phyloP scores from a whole-genome alignment of 2,797 vertebrate species.

The Tinamus major region DNA sequence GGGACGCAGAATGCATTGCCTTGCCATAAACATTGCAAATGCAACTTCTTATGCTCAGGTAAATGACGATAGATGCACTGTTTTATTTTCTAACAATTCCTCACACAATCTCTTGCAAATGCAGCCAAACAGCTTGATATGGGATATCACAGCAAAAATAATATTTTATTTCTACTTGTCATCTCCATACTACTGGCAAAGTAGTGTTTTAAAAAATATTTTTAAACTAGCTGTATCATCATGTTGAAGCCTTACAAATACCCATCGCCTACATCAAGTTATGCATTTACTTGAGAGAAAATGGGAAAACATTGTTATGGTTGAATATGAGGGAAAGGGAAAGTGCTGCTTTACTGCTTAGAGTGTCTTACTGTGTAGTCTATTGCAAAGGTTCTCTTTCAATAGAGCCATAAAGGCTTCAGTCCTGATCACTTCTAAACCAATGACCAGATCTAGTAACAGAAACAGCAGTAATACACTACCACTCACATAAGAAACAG shows the following conservation, averaged over 20 bases:
- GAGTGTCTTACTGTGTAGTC: not conserved
- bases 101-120: constrained; percentile 29
- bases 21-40: not conserved
- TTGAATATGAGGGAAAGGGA: not conserved
- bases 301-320: not conserved
- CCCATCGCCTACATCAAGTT: not conserved
- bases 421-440: not conserved
- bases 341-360: not conserved
- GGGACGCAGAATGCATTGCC: not conserved
- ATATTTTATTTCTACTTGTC: constrained; percentile 39
- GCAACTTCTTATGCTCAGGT: not conserved
- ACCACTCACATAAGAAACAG: not conserved
- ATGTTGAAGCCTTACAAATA: constrained; percentile 11
- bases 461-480: not conserved
- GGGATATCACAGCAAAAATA: constrained; percentile 53
- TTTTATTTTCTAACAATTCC: constrained; percentile 27
- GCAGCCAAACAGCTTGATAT: constrained; percentile 60
- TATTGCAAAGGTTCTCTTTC: not conserved
- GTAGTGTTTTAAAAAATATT: constrained; percentile 33
- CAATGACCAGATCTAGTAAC: not conserved
- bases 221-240: not conserved
- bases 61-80: constrained; percentile 42
- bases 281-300: not conserved
- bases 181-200: constrained; percentile 51
- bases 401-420: not conserved